Conservation (phyloP, 2,113 vertebrate species). For the Eolophus roseicapilla region DNA sequence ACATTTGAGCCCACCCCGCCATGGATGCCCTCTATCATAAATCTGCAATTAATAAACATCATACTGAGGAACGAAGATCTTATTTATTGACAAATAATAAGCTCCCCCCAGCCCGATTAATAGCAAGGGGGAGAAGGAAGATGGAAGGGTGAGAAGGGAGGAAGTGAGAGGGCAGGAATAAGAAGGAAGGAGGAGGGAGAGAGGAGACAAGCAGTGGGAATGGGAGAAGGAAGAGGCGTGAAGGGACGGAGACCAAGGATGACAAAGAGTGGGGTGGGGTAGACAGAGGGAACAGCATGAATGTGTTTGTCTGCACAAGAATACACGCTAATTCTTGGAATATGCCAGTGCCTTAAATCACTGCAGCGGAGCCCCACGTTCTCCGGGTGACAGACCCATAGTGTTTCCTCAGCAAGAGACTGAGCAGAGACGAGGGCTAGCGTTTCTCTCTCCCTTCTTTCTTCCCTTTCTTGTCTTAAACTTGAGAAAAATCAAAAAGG, state of each 20-base stretch:
- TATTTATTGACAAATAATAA: neutral
- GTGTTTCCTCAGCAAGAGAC: slow-evolving; percentile 26
- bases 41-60: neutral
- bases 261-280: neutral
- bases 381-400: neutral
- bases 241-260: neutral
- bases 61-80: neutral
- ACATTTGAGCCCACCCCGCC: neutral
- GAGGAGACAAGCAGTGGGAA: neutral
- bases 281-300: neutral
- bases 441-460: slow-evolving; percentile 42
- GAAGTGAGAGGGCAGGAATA: neutral
- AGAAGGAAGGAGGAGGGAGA: neutral
- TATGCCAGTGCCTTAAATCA: slow-evolving; percentile 15
- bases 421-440: slow-evolving; percentile 41
- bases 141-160: neutral
- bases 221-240: neutral
- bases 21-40: neutral
- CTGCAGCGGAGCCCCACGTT: rapidly evolving
- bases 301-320: slow-evolving; percentile 15
- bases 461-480: slow-evolving; percentile 68
- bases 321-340: slow-evolving; percentile 2
- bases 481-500: slow-evolving; percentile 53
- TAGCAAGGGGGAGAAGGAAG: neutral
- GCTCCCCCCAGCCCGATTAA: neutral